A percentile compares a stretch with the other conserved stretches of the same genome.
Evolutionary conservation across 2,113 vertebrate species (phyloP).

Genomic region (Pithys albifrons): DNA sequence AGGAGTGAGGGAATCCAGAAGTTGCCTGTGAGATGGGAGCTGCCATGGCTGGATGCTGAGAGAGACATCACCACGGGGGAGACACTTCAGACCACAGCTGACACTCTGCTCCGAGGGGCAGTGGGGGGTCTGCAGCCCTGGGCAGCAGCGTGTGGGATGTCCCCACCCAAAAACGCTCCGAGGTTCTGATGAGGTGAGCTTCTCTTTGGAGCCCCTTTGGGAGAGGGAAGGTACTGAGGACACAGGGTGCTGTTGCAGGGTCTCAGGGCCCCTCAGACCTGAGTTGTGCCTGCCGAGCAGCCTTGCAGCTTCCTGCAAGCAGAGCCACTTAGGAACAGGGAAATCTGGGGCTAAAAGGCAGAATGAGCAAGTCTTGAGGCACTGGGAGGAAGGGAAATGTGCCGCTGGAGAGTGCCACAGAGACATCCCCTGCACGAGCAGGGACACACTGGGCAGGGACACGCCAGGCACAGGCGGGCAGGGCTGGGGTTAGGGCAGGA

Average conservation of each 20-base stretch:
- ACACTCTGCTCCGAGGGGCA: neutral
- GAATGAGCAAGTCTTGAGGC: neutral
- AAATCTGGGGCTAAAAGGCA: neutral
- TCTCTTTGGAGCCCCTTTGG: rapidly evolving
- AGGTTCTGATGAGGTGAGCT: neutral
- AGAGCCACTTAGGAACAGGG: neutral
- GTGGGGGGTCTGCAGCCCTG: rapidly evolving
- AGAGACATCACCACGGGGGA: rapidly evolving
- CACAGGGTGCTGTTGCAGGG: no score
- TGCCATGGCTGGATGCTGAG: rapidly evolving
- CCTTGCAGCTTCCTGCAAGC: neutral
- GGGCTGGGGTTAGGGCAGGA: neutral
- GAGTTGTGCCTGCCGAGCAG: neutral
- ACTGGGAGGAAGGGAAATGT: neutral
- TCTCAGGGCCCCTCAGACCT: neutral
- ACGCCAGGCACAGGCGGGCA: neutral
- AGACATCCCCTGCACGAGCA: neutral
- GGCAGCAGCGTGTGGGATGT: rapidly evolving
- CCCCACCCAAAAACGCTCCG: neutral
- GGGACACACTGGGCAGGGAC: neutral
- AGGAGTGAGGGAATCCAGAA: neutral
- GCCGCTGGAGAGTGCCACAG: neutral
- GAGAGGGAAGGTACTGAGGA: neutral
- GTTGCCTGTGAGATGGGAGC: neutral
- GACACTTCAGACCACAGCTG: neutral